phyloP scores from a whole-genome alignment of 2,113 vertebrate genomes.

The Carassius gibelio region DNA sequence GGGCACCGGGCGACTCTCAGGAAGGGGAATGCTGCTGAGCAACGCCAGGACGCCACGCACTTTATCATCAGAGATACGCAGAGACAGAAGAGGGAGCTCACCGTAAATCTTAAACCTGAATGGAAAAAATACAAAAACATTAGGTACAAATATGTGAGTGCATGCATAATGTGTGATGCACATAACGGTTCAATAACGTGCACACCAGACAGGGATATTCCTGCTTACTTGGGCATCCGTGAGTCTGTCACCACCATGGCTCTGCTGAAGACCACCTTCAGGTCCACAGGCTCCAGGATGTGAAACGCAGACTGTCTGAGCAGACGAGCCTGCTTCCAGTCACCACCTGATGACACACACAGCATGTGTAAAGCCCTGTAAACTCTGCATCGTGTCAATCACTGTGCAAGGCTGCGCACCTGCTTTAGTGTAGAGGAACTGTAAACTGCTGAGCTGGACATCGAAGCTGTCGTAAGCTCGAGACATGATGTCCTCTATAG shows the following conservation, averaged over 20 bases:
- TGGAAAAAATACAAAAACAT: not conserved
- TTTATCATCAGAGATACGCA: slow-evolving; percentile 91
- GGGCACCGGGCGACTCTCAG: slow-evolving; percentile 73
- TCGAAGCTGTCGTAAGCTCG: slow-evolving; percentile 95
- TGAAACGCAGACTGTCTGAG: slow-evolving; percentile 84
- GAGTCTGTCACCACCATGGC: slow-evolving; percentile 94
- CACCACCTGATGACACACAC: slow-evolving; percentile 75
- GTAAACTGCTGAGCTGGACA: slow-evolving; percentile 89
- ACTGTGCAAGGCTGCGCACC: slow-evolving; percentile 65
- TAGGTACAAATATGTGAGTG: not conserved
- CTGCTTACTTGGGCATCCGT: slow-evolving; percentile 90
- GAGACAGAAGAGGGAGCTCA: slow-evolving; percentile 86
- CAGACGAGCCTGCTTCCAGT: slow-evolving; percentile 90
- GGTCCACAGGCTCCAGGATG: slow-evolving; percentile 91
- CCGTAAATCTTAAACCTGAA: slow-evolving; percentile 90
- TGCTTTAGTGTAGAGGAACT: slow-evolving; percentile 89
- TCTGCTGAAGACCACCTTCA: slow-evolving; percentile 87
- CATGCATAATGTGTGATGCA: too few relatives aligned
- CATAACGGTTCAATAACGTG: not conserved
- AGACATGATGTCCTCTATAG: slow-evolving; percentile 92
- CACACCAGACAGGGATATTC: too few relatives aligned
- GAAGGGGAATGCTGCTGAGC: slow-evolving; percentile 90
- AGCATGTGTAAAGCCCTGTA: not conserved
- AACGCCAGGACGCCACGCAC: slow-evolving; percentile 84
- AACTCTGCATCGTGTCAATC: not conserved